These are phyloP conservation scores for Drosophila mojavensis DNA, from an alignment of 1,140 invertebrate genomes.

Conservation along the genomic window DNA sequence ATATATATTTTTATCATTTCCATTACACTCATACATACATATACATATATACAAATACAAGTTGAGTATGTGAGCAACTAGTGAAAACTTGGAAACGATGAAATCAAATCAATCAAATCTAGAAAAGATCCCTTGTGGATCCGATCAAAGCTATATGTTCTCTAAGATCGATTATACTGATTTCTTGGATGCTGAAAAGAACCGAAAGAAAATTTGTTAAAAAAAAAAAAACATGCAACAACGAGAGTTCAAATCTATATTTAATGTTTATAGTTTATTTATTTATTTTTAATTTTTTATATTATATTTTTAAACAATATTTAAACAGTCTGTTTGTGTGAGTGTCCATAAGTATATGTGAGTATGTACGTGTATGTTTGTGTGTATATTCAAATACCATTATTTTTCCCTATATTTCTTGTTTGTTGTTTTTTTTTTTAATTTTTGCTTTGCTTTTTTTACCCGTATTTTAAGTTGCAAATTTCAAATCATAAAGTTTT, in stretches of 20 bases:
- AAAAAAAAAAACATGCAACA: conserved; percentile 46
- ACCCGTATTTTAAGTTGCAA: conserved; percentile 78
- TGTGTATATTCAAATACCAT: conserved; percentile 12
- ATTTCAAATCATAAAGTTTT: conserved; percentile 38
- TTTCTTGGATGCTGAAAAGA: conserved; percentile 21
- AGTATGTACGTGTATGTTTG: conserved; percentile 9
- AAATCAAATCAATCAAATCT: no score
- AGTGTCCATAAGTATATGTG: conserved; percentile 19
- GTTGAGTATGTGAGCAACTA: conserved; percentile 16
- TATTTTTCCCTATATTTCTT: conserved; percentile 11
- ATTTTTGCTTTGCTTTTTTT: conserved; percentile 48
- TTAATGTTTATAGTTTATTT: conserved; percentile 24
- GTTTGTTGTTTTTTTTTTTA: conserved; percentile 35
- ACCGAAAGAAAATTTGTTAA: conserved; percentile 4
- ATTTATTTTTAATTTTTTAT: not conserved
- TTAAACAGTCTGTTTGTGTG: conserved; percentile 42
- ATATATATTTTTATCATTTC: not conserved
- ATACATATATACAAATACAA: conserved; percentile 31
- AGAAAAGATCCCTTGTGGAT: not conserved
- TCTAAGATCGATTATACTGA: conserved; percentile 26
- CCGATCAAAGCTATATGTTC: conserved; percentile 34
- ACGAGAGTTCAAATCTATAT: conserved; percentile 49
- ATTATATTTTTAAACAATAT: conserved; percentile 17
- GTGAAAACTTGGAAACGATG: conserved; percentile 1
- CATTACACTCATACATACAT: conserved; percentile 33